These are phyloP conservation scores for Pygoscelis antarcticus DNA, from an alignment of 2,113 vertebrate genomes.

Conservation along the genomic window DNA sequence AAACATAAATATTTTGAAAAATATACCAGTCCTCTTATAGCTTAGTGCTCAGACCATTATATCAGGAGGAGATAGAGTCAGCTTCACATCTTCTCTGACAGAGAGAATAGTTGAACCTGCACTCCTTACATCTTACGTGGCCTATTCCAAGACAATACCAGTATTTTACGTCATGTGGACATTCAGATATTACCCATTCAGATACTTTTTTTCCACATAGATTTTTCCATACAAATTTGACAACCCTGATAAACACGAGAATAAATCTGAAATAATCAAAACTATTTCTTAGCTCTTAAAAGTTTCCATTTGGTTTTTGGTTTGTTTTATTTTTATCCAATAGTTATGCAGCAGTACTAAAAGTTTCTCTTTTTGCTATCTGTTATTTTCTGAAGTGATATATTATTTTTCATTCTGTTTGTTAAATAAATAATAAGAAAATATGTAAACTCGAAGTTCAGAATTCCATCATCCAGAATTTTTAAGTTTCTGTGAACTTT, in stretches of 20 bases:
- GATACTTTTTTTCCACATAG: not conserved
- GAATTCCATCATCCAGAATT: not conserved
- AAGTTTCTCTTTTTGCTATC: not conserved
- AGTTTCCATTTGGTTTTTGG: not conserved
- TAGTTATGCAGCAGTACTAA: not conserved
- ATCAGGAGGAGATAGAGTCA: not conserved
- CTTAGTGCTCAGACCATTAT: not conserved
- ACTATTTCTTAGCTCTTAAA: not conserved
- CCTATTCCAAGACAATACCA: not conserved
- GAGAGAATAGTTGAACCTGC: not conserved
- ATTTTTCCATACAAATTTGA: not conserved
- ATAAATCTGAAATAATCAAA: not conserved
- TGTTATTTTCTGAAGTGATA: not conserved
- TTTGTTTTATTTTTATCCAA: not conserved
- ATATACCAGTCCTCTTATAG: not conserved
- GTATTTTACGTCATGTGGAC: accelerated
- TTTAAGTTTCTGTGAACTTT: not conserved
- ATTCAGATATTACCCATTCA: accelerated
- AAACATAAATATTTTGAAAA: not conserved
- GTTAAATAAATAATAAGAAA: not conserved
- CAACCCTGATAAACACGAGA: not conserved
- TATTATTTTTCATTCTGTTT: not conserved
- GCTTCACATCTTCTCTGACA: not conserved
- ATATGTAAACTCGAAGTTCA: not conserved
- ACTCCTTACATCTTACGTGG: not conserved